Evolutionary conservation across 2,113 vertebrate genomes (phyloP).

Genomic region (Clarias batrachus): DNA sequence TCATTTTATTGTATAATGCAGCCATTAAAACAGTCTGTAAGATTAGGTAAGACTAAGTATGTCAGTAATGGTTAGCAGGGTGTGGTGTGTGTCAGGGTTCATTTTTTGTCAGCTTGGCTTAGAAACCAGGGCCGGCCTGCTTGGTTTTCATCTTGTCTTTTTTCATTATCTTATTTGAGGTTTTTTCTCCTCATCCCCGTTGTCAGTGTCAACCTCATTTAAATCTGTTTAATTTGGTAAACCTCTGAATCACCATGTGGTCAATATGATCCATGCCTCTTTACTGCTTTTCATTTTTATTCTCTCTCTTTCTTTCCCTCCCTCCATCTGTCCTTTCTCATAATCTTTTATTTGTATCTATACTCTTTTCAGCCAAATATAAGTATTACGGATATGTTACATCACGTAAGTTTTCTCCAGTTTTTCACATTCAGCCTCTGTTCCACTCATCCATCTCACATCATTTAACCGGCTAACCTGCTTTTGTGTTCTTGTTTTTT

Average conservation of each 20-base stretch:
- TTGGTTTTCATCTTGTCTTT: constrained; percentile 37
- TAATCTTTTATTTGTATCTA: constrained; percentile 79
- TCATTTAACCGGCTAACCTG: constrained; percentile 43
- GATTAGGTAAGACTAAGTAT: not conserved
- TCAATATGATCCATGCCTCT: constrained; percentile 43
- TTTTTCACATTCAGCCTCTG: constrained; percentile 63
- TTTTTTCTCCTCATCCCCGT: constrained; percentile 35
- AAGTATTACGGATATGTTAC: constrained; percentile 83
- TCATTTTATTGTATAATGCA: not conserved
- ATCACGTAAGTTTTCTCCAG: constrained; percentile 81
- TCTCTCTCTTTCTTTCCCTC: constrained; percentile 63
- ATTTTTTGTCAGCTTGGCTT: constrained; percentile 32
- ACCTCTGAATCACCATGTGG: constrained; percentile 47
- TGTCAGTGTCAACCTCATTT: constrained; percentile 32
- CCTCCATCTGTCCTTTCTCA: constrained; percentile 65
- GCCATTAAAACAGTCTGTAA: not conserved
- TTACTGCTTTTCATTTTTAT: constrained; percentile 48
- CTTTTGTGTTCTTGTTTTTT: constrained; percentile 43
- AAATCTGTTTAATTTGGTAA: constrained; percentile 40
- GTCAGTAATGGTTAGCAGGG: not conserved
- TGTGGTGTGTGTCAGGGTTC: not conserved
- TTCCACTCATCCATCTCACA: constrained; percentile 54
- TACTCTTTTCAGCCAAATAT: constrained; percentile 81
- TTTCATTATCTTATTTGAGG: constrained; percentile 12
- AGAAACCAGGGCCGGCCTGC: constrained; percentile 38